Evolutionary conservation across 2,113 vertebrate genomes (phyloP), one percentile per base, ranked within the genome.

Genomic region (Coregonus clupeaformis): DNA sequence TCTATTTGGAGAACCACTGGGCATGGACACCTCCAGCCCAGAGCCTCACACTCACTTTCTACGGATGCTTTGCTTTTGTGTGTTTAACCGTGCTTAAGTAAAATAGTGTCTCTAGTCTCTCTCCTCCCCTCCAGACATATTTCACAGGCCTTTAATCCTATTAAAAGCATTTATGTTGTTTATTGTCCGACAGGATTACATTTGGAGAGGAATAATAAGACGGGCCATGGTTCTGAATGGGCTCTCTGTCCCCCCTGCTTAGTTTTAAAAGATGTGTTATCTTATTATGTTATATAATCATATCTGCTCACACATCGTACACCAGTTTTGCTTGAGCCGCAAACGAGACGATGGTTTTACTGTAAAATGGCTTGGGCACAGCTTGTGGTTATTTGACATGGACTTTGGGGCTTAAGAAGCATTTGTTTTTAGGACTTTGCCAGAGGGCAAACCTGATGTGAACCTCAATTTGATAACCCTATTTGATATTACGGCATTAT

Each of bases 151-250:
- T 20, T 52, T 88, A 87, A 89, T 86, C 80, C 76, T 75, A 77
- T 89, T 83, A 85, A 74, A 82, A 29, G 18, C 77, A 84, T 86
- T 91, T 84, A 78, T 86, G 80, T 81, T 6, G 76, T 91, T 92
- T 90, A 91, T 91, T 91, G 88, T 90, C 77, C 29, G 63, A 87
- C 68, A 78, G 87, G 86, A 87, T 91, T 87, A 90, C 73, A 82
- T 86, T 81, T 65, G 36, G 69, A 73, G 73, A 79, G 70, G 70
- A 88, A 89, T 87, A 90, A 89, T 85, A 91, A 76, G 49, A 84
- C 7, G 11, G 79, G 76, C 75, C 81, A 77, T 72, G 79, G 71
- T 79, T 82, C 75, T 87, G 86, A 92, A 91, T 89, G 64, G 81
- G 49, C 68, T 85, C 78, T 86, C 76, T 89, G 80, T 91, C 74